A percentile compares a stretch with the other conserved stretches of the same genome.
Evolutionary conservation across 2,888 invertebrate genomes (phyloP).

Genomic region (Oscheius sp.): DNA sequence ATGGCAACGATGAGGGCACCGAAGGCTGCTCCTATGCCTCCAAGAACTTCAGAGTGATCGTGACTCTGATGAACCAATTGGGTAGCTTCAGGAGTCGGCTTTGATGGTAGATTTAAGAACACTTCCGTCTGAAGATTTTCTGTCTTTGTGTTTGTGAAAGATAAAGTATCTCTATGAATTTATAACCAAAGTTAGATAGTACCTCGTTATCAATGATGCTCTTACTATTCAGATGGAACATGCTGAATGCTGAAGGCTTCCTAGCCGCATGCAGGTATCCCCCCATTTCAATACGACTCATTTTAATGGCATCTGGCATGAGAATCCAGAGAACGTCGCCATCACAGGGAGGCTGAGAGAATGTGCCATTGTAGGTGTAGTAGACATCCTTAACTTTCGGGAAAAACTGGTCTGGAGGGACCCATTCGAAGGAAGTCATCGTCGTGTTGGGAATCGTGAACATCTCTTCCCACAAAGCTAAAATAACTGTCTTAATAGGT

Average conservation of each 20-base stretch:
- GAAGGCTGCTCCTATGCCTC: background rate
- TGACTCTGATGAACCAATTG: background rate
- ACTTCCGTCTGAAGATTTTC: background rate
- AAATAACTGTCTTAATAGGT: background rate
- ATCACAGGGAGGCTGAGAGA: slow-evolving; percentile 24
- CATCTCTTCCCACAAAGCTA: background rate
- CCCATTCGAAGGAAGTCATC: slow-evolving; percentile 19
- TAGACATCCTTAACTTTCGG: slow-evolving; percentile 5
- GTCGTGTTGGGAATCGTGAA: slow-evolving; percentile 13
- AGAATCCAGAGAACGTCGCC: slow-evolving; percentile 18
- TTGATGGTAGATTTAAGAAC: slow-evolving; percentile 12
- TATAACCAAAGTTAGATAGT: no score
- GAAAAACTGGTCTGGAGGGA: slow-evolving; percentile 5
- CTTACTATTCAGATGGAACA: no score
- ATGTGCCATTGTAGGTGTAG: slow-evolving; percentile 28
- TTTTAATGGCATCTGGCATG: background rate
- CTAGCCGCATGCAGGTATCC: slow-evolving; percentile 6
- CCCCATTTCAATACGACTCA: slow-evolving; percentile 4
- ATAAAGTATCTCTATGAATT: no score
- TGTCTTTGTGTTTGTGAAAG: no score
- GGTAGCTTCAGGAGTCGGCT: background rate
- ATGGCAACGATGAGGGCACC: background rate
- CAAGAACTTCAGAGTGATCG: slow-evolving; percentile 8
- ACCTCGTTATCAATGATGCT: no score
- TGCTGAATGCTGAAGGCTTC: no score